Base-by-base conservation (phyloP, 2,797 vertebrate genomes). In the Microhierax caerulescens region DNA sequence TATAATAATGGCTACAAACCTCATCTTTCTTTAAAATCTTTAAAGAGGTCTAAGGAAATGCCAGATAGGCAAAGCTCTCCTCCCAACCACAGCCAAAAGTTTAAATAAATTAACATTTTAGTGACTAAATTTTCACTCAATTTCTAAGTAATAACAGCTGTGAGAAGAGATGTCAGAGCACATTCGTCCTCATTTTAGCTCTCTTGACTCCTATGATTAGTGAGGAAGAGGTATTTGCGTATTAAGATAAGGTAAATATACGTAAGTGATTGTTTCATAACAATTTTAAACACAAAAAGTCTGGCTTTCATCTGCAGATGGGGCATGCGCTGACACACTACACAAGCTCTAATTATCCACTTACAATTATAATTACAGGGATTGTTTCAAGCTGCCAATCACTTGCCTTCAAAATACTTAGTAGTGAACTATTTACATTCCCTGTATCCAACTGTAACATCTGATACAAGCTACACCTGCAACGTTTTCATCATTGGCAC, bases 361-460 rank as follows among this genome's bases (percentile, higher is more conserved):
- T 95, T 65, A 88, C 1, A 34, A 57, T 74, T 68, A 70, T 72
- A 88, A 94, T 93, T 77, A 84, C 61, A 95, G 83, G n/a, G 77
- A 86, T 34, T 90, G 89, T 90, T 65, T 93, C 70, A 81, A 90
- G 65, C 75, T 95, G 92, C 47, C 73, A 78, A 54, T 93, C 65
- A 72, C 41, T 93, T 79, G 51, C 22, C 13, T 84, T 88, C 76
- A 74, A 41, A 45, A n/a, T 64, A 60, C 79, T 56, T 54, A 22
- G 57, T 2, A 63, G 73, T 36, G 61, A 86, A 39, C 69, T 92
- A 28, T 65, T 86, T 75, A n/a, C 75, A 50, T 74, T 77, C 28
- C 50, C 50, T 57, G 22, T 32, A 64, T 72, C 32, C 28, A 88
- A n/a, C 16, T 34, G 8, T 4, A 74, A 14, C 11, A 57, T 75